Evolutionary conservation across 2,888 invertebrate genomes (phyloP).

Genomic region (Cheilosia variabilis): DNA sequence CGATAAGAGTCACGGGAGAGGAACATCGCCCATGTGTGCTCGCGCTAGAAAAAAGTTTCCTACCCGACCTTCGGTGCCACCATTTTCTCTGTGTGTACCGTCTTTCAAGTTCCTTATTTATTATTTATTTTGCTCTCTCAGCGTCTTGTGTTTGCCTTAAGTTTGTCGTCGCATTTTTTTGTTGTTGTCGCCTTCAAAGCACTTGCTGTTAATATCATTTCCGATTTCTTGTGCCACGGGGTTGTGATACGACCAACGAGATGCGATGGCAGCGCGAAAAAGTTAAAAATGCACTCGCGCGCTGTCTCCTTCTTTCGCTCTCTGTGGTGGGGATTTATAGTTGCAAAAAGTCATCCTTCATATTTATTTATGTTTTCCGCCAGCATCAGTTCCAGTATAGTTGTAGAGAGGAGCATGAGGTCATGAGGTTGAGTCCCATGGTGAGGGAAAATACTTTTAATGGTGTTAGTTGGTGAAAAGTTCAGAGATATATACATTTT

Average conservation of each 20-base stretch:
- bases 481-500: conserved; percentile 19
- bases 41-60: neutral
- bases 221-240: conserved; percentile 40
- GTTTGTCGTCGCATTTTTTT: conserved; percentile 8
- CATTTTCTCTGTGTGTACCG: conserved; percentile 7
- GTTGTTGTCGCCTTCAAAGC: conserved; percentile 1
- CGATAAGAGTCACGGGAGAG: conserved; percentile 37
- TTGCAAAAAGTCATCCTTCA: conserved; percentile 64
- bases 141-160: conserved; percentile 54
- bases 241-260: conserved; percentile 23
- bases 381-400: conserved; percentile 17
- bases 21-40: conserved; percentile 8
- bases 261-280: conserved; percentile 30
- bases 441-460: conserved; percentile 5
- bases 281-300: conserved; percentile 63
- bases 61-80: neutral
- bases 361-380: conserved; percentile 65
- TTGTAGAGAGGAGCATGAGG: conserved; percentile 18
- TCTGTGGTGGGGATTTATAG: conserved; percentile 62
- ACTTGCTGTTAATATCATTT: conserved; percentile 70
- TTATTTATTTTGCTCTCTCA: conserved; percentile 59
- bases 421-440: conserved; percentile 20
- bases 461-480: conserved; percentile 44
- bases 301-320: neutral
- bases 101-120: conserved; percentile 37